Conservation (phyloP, 1,140 invertebrate genomes). For the Ganaspis sp. region DNA sequence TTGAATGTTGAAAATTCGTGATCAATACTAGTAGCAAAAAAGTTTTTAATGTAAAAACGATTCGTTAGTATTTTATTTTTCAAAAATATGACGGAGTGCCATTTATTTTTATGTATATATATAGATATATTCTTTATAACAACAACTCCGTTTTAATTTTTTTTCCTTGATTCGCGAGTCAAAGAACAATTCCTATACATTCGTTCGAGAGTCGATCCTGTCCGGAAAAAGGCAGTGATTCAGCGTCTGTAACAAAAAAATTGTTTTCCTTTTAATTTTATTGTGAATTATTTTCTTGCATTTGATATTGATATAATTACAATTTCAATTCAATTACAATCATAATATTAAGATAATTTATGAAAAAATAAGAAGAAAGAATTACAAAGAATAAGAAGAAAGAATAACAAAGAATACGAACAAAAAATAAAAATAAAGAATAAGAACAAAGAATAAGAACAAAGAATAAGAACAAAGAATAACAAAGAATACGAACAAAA, state of each 20-base stretch:
- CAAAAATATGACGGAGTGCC: constrained; percentile 27
- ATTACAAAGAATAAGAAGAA: no score
- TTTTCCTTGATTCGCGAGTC: constrained; percentile 29
- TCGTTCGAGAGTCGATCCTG: constrained; percentile 23
- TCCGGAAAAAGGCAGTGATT: constrained; percentile 9
- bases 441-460: no score
- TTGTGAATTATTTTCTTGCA: background rate
- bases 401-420: no score
- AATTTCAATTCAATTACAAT: no score
- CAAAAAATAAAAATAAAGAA: no score
- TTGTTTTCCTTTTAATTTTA: background rate
- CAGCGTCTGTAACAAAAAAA: constrained; percentile 7
- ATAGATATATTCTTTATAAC: constrained; percentile 12
- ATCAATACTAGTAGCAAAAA: constrained; percentile 30
- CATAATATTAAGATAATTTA: no score
- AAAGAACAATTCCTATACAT: constrained; percentile 29
- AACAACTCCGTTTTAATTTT: constrained; percentile 24
- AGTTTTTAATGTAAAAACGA: constrained; percentile 27
- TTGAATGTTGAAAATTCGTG: constrained; percentile 28
- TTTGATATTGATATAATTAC: no score
- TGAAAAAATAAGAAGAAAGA: no score
- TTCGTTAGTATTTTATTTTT: constrained; percentile 24
- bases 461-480: no score
- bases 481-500: no score
- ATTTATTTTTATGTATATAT: constrained; percentile 4